These are phyloP conservation scores for Entomobrya proxima DNA, from an alignment of 2,888 invertebrate genomes.

Conservation along the genomic window DNA sequence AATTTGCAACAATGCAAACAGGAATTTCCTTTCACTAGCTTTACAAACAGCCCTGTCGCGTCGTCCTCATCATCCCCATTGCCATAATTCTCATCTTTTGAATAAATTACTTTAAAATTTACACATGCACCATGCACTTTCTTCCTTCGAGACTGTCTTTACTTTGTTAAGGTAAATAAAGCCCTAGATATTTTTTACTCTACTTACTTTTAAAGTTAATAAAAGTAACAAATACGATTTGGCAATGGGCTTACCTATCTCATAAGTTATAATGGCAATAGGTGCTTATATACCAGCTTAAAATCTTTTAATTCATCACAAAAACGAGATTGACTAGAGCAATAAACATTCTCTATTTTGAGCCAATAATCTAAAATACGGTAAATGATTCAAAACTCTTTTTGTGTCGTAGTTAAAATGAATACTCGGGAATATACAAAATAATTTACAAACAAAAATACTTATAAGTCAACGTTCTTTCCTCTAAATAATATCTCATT, in stretches of 20 bases:
- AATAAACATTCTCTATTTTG: neutral
- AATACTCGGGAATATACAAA: no score
- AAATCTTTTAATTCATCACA: neutral
- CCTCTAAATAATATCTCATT: neutral
- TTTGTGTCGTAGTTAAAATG: neutral
- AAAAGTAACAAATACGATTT: slow-evolving; percentile 8
- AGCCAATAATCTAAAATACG: neutral
- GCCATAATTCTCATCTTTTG: no score
- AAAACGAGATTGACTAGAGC: slow-evolving; percentile 31
- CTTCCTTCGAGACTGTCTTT: neutral
- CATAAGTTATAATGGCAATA: neutral
- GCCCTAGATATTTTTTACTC: neutral
- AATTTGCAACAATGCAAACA: no score
- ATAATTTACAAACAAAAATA: no score
- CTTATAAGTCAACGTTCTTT: no score
- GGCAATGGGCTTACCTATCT: neutral
- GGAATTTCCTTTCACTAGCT: no score
- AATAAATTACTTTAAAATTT: neutral
- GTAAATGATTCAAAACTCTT: neutral
- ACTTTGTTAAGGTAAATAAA: neutral
- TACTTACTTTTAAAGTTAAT: neutral
- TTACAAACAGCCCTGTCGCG: no score
- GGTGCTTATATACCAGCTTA: neutral
- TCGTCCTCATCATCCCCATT: no score
- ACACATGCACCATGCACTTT: slow-evolving; percentile 19